Base-by-base conservation (phyloP, 2,113 vertebrate genomes). In the Chauna torquata region DNA sequence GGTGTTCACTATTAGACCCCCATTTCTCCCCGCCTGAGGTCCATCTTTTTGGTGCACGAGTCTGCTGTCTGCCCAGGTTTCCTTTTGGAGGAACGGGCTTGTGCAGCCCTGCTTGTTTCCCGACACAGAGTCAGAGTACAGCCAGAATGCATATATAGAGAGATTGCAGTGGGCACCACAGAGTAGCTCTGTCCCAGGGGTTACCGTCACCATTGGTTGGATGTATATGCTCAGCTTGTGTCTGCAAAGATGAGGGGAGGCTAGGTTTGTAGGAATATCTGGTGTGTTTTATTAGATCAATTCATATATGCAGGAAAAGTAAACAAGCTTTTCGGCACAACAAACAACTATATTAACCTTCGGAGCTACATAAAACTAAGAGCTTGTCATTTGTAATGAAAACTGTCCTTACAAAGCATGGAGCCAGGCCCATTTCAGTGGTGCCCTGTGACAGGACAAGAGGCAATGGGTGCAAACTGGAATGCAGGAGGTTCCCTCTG, bases 61-160 rank as follows among this genome's bases (percentile, higher is more conserved):
- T 23, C 65, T 72, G 58, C 9, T 40, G 1, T 16, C 19, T 72
- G 44, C 8, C 36, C 1, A 5, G 1, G 9, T 78, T 65, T 54
- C 50, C 44, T 64, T 7, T 38, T 25, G 18, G 34, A 78, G 27
- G 27, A 57, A 24, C 0, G 11, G 6, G 8, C 15, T 20, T 34
- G 36, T 8, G 6, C 49, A 58, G 64, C 42, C 28, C 40, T 65
- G 15, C 50, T 78, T 19, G 20, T 32, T 12, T 70, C 14, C 42
- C 57, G 38, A 30, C 1, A 0, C 25, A 0, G 0, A 64, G n/a
- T 12, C 34, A 36, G 66, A 38, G n/a, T 4, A 38, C 16, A 79
- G 34, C 69, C 59, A 42, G 23, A 1, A 1, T 30, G 30, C 4
- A 0, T n/a, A 8, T 34, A 52, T 30, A 55, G 57, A 64, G 32